phyloP scores from a whole-genome alignment of 2,888 invertebrate genomes.

The Platerodrilus igneus region DNA sequence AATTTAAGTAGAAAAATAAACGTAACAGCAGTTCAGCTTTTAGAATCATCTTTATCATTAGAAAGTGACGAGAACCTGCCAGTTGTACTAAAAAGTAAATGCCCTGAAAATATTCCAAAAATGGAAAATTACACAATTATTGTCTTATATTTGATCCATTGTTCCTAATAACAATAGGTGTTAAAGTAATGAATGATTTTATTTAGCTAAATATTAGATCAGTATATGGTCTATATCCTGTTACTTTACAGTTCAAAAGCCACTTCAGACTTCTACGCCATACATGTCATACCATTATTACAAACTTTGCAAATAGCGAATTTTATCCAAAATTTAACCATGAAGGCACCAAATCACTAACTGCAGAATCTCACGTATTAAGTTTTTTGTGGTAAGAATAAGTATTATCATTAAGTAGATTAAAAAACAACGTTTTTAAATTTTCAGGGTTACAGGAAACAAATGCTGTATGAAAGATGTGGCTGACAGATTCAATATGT shows the following conservation, averaged over 20 bases:
- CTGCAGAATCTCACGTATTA: slow-evolving; percentile 1
- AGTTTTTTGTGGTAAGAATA: not conserved
- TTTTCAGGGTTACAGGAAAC: slow-evolving; percentile 12
- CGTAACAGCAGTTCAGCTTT: too few relatives aligned
- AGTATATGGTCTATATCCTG: too few relatives aligned
- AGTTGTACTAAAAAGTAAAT: too few relatives aligned
- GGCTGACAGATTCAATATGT: slow-evolving; percentile 11
- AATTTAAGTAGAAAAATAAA: too few relatives aligned
- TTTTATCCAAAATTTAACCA: not conserved
- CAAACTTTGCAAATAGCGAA: not conserved
- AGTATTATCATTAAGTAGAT: not conserved
- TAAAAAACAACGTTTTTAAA: not conserved
- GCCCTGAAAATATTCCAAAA: too few relatives aligned
- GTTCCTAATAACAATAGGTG: too few relatives aligned
- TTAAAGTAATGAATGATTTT: too few relatives aligned
- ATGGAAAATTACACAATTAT: not conserved
- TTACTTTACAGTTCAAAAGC: not conserved
- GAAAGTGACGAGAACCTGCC: too few relatives aligned
- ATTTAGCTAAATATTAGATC: too few relatives aligned
- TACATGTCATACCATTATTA: not conserved
- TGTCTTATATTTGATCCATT: too few relatives aligned
- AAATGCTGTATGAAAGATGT: slow-evolving; percentile 16
- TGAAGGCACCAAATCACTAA: not conserved
- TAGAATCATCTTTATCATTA: too few relatives aligned
- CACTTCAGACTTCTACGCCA: not conserved